Evolutionary conservation across 1,140 invertebrate species (phyloP), one percentile per base, ranked within the genome.

Genomic region (Macrocentrus cingulum): DNA sequence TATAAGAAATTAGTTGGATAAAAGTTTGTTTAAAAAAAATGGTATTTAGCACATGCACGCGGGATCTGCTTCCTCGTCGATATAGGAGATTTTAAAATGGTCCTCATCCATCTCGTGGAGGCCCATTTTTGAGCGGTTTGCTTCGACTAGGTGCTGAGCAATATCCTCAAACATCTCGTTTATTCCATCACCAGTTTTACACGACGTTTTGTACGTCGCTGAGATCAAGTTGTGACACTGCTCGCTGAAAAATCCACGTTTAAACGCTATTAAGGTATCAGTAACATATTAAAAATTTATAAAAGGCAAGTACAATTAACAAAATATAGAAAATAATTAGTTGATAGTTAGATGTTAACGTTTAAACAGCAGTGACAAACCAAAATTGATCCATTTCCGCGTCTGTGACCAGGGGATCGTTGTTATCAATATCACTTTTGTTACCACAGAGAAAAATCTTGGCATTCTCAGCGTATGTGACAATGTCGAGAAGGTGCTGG

Each of bases 401-500:
- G 77, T 96, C 91, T 16, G 88, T 90, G 1, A 96, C 90, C 81
- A 89, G 86, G 48, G 88, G 86, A 44, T 83, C 84, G 11, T 81
- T 76, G 13, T 84, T 84, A 63, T 90, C 87, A 22, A 94, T 73
- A 76, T 96, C 93, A 57, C 84, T 86, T 77, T 95, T 95, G 70
- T 95, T 96, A 29, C 92, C 92, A 80, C 92, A 94, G 13, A 96
- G 82, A 77, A 93, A 95, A 74, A 96, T 94, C 79, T 94, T 94
- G 1, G 92, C 92, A 80, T 93, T 95, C 76, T 95, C 92, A 32
- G 93, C 92, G 77, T 94, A 94, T 1, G 90, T 91, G 1, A 94
- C 91, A 68, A 95, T 92, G 69, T 96, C 93, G 8, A 96, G 79
- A 19, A 96, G 75, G 75, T 96, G 92, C 75, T 95, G 92, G 22